phyloP scores from a whole-genome alignment of 2,113 vertebrate genomes.

The Pelvicachromis taeniatus region DNA sequence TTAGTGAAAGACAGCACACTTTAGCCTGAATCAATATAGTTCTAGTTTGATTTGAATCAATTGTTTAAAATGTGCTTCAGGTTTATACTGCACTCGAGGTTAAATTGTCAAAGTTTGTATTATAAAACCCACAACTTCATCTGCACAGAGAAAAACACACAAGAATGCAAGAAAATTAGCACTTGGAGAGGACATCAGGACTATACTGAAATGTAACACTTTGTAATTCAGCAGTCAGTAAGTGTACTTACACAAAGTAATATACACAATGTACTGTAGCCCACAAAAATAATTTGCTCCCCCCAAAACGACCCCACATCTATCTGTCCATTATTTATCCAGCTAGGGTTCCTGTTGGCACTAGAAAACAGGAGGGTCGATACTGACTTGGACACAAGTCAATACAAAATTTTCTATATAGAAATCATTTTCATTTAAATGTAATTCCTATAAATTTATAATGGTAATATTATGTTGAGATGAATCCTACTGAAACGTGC shows the following conservation, averaged over 20 bases:
- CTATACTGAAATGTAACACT: not conserved
- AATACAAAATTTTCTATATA: too few species aligned
- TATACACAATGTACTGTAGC: not conserved
- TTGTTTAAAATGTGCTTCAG: not conserved
- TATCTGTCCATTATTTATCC: not conserved
- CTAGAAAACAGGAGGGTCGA: not conserved
- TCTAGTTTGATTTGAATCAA: not conserved
- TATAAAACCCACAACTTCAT: not conserved
- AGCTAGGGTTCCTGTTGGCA: not conserved
- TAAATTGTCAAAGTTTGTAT: not conserved
- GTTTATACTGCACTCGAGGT: not conserved
- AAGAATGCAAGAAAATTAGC: not conserved
- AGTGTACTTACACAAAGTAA: not conserved
- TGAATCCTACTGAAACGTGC: not conserved
- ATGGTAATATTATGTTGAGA: not conserved
- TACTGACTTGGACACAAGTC: not conserved
- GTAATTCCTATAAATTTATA: too few species aligned
- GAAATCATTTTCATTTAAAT: too few species aligned
- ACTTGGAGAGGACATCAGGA: not conserved
- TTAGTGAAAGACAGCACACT: not conserved
- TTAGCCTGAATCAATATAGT: not conserved
- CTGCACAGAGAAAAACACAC: not conserved
- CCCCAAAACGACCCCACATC: not conserved
- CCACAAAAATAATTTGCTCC: not conserved
- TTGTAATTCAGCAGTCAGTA: not conserved